Conservation (phyloP, 2,797 vertebrate species). For the Peromyscus aztecus region DNA sequence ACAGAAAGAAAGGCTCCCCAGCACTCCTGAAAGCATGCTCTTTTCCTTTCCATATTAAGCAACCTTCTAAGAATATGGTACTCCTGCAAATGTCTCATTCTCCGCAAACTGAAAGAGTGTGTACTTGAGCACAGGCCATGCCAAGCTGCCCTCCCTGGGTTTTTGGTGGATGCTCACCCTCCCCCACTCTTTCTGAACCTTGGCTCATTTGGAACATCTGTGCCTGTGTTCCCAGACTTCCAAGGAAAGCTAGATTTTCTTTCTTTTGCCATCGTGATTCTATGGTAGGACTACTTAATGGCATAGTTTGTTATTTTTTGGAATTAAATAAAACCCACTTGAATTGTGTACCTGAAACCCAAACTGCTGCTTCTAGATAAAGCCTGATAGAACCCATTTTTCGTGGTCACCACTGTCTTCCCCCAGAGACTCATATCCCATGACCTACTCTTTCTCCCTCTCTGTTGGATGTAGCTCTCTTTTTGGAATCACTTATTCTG, state of each 20-base stretch:
- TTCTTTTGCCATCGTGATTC: neutral
- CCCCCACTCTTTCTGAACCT: neutral
- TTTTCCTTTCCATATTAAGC: conserved; percentile 34
- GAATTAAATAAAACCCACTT: conserved; percentile 24
- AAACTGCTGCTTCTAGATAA: neutral
- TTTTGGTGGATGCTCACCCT: too few species aligned
- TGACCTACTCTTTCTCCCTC: neutral
- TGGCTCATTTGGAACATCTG: neutral
- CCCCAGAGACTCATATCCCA: rapidly evolving
- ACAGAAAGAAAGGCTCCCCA: neutral
- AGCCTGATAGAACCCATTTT: neutral
- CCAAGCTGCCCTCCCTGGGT: neutral
- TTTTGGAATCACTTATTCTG: conserved; percentile 54
- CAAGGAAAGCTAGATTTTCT: neutral
- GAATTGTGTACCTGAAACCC: neutral
- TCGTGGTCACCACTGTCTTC: neutral
- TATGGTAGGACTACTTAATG: neutral
- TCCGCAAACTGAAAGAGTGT: neutral
- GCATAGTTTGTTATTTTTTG: neutral
- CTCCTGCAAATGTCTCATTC: neutral
- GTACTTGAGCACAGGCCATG: rapidly evolving
- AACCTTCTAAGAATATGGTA: neutral
- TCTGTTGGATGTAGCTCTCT: neutral
- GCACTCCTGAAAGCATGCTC: neutral
- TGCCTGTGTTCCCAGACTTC: neutral